A percentile compares a stretch with the other conserved stretches of the same genome.
phyloP scores from a whole-genome alignment of 2,888 invertebrate genomes.

The Tridacna crocea region DNA sequence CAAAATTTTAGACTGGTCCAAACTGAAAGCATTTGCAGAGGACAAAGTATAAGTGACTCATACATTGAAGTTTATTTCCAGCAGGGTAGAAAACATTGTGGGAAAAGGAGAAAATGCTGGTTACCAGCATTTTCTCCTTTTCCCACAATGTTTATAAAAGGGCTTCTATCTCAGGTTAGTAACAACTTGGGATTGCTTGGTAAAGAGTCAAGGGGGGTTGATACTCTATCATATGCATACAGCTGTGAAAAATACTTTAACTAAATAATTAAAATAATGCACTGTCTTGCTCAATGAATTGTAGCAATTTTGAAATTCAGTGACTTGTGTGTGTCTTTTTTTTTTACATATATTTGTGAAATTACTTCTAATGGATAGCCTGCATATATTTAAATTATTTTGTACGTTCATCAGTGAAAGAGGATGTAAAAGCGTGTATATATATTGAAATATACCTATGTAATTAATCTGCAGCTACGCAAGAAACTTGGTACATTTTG shows the following conservation, averaged over 20 bases:
- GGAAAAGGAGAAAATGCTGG: not conserved
- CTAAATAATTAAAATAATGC: no score
- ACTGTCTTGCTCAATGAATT: no score
- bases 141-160: not conserved
- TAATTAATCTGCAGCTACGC: constrained; percentile 16
- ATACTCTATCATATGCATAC: not conserved
- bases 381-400: not conserved
- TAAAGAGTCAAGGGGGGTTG: not conserved
- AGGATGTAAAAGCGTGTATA: not conserved
- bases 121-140: not conserved
- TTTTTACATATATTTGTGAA: not conserved
- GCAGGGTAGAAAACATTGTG: not conserved
- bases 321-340: no score
- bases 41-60: not conserved
- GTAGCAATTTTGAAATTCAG: no score
- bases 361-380: constrained; percentile 12
- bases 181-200: not conserved
- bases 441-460: constrained; percentile 21
- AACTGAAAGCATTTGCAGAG: no score
- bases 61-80: no score
- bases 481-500: constrained; percentile 18
- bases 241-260: not conserved
- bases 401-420: not conserved
- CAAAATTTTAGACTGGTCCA: no score
- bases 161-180: no score